Evolutionary conservation across 2,888 invertebrate species (phyloP).

Genomic region (Pyrrhia umbra): DNA sequence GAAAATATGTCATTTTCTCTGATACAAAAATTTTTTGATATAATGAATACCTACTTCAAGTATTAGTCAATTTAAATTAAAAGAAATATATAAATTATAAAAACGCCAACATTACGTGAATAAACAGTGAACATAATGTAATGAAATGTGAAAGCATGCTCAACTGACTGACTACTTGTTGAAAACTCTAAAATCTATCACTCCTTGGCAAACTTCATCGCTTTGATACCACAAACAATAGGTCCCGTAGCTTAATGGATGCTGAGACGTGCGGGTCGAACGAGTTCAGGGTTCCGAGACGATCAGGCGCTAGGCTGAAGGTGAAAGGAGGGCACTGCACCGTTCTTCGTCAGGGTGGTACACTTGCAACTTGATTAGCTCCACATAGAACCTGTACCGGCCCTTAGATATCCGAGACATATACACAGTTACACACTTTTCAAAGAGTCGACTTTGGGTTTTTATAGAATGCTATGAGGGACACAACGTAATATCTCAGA

Average conservation of each 20-base stretch:
- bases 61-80: too few species aligned
- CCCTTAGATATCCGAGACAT: constrained; percentile 51
- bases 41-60: too few species aligned
- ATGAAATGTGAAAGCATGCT: not conserved
- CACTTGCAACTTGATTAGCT: constrained; percentile 52
- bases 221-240: constrained; percentile 37
- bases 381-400: constrained; percentile 50
- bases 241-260: constrained; percentile 42
- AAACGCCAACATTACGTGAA: not conserved
- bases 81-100: not conserved
- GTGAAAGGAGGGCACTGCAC: constrained; percentile 81
- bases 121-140: not conserved
- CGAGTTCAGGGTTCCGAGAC: constrained; percentile 72
- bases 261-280: constrained; percentile 63
- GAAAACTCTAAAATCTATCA: constrained; percentile 7
- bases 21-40: too few species aligned
- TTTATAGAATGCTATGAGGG: constrained; percentile 5
- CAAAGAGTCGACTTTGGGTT: not conserved
- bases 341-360: constrained; percentile 59
- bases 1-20: too few species aligned
- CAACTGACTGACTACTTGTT: constrained; percentile 12
- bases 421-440: constrained; percentile 49
- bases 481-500: constrained; percentile 2
- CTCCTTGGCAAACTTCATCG: constrained; percentile 11
- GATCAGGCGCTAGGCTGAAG: constrained; percentile 66